Conservation (phyloP, 2,113 vertebrate species). For the Procavia capensis region DNA sequence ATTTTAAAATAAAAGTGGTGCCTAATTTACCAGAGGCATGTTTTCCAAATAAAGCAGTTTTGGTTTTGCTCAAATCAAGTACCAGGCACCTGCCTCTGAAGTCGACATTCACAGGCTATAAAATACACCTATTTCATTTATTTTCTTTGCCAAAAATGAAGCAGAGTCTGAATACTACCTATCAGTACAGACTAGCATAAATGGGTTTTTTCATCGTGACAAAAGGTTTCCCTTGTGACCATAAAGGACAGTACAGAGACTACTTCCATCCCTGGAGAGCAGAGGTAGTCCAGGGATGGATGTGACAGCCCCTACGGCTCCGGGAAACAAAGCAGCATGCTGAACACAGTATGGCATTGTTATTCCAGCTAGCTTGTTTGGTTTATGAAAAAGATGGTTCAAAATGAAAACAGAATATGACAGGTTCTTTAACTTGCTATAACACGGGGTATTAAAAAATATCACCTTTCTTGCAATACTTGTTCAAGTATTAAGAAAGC, state of each 20-base stretch:
- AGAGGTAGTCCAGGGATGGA: constrained; percentile 86
- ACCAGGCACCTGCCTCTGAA: constrained; percentile 71
- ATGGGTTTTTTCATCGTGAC: constrained; percentile 29
- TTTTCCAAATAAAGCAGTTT: constrained; percentile 64
- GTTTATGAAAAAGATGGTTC: constrained; percentile 75
- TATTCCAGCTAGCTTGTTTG: constrained; percentile 82
- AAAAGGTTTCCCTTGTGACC: constrained; percentile 55
- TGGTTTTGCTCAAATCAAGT: constrained; percentile 43
- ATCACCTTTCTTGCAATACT: constrained; percentile 64
- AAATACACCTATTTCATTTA: constrained; percentile 38
- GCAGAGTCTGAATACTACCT: constrained; percentile 32
- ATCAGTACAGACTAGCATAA: constrained; percentile 45
- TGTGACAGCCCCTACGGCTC: constrained; percentile 78
- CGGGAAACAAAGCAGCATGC: constrained; percentile 85
- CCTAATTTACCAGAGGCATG: constrained; percentile 68
- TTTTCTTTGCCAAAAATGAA: constrained; percentile 51
- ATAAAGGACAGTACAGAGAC: constrained; percentile 64
- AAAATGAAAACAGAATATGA: constrained; percentile 76
- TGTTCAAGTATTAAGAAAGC: constrained; percentile 72
- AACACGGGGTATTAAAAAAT: constrained; percentile 55
- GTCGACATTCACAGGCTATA: constrained; percentile 60
- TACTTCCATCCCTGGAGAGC: constrained; percentile 67
- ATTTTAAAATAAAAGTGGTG: constrained; percentile 54
- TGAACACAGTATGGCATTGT: constrained; percentile 81
- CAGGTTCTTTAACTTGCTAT: constrained; percentile 69